These are phyloP conservation scores for Falco punctatus DNA, from an alignment of 2,113 vertebrate species.

Conservation along the genomic window DNA sequence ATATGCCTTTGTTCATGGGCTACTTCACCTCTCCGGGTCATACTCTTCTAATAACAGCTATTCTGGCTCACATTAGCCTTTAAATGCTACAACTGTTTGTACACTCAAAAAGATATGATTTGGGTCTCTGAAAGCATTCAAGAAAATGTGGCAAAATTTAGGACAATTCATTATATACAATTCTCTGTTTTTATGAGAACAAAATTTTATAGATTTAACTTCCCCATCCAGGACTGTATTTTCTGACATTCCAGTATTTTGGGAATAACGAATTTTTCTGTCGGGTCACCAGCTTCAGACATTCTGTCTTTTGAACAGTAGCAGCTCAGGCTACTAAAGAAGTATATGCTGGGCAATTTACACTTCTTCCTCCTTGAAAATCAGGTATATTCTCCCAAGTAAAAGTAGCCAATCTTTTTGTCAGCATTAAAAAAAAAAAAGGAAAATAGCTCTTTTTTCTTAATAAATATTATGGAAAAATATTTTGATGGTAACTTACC, in stretches of 20 bases:
- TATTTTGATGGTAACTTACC: neutral
- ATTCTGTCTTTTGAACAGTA: neutral
- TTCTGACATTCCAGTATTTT: neutral
- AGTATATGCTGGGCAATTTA: neutral
- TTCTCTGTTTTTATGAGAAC: neutral
- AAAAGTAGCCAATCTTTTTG: neutral
- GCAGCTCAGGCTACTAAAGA: neutral
- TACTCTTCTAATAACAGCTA: neutral
- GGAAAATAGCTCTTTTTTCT: neutral
- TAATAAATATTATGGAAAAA: neutral
- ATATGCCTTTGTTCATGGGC: neutral
- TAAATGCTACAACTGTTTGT: neutral
- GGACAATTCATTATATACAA: neutral
- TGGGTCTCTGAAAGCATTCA: neutral
- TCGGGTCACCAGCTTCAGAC: neutral
- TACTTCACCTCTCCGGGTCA: neutral
- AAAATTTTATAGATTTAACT: neutral
- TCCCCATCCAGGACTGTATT: neutral
- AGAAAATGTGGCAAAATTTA: neutral
- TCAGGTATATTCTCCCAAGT: neutral
- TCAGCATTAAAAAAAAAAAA: neutral
- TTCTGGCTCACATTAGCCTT: neutral
- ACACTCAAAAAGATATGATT: neutral
- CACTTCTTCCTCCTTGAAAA: neutral
- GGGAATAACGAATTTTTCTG: neutral